Evolutionary conservation across 2,797 vertebrate species (phyloP).

Genomic region (Squalus acanthias): DNA sequence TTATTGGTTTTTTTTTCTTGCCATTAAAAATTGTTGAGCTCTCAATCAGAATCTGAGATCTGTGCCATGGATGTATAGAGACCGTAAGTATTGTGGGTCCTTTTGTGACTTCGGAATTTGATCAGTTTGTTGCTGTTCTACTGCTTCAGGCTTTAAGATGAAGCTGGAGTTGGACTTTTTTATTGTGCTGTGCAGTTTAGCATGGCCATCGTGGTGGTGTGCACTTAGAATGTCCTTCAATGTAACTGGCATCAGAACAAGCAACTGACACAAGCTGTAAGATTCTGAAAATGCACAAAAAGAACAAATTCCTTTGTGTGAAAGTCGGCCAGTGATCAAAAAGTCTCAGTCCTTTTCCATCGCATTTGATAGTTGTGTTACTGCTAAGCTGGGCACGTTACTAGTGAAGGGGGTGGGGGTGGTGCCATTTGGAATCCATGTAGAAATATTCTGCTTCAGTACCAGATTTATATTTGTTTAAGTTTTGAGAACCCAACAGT

Average conservation of each 20-base stretch:
- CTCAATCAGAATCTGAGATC: background rate
- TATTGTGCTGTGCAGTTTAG: background rate
- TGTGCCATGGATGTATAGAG: background rate
- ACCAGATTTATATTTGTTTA: background rate
- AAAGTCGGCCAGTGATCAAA: background rate
- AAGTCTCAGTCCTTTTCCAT: background rate
- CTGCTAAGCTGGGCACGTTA: background rate
- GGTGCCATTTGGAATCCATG: background rate
- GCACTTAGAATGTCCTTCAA: background rate
- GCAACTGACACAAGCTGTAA: background rate
- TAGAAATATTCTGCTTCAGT: constrained; percentile 7
- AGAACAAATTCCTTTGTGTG: background rate
- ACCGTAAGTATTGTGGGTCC: background rate
- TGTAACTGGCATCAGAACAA: background rate
- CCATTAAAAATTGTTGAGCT: background rate
- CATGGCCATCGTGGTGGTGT: background rate
- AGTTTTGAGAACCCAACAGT: background rate
- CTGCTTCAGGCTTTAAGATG: background rate
- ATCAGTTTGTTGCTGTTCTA: background rate
- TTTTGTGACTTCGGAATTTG: background rate
- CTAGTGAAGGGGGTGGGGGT: background rate
- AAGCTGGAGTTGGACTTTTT: background rate
- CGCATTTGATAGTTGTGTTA: background rate
- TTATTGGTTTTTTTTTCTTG: background rate
- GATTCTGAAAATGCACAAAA: background rate